Evolutionary conservation across 2,888 invertebrate species (phyloP).

Genomic region (Callinectes sapidus): DNA sequence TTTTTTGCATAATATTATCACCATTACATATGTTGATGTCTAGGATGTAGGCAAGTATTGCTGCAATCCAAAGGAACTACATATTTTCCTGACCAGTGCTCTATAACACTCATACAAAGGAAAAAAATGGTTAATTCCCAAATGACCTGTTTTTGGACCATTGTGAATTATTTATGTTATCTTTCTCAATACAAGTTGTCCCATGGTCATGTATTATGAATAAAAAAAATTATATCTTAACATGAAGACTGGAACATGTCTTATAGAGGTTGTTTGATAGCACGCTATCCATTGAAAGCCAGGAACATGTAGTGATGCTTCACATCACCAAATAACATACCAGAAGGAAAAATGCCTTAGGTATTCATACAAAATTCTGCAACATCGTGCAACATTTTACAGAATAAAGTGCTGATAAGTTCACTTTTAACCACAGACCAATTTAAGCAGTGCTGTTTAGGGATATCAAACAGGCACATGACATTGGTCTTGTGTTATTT

Average conservation of each 20-base stretch:
- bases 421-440: neutral
- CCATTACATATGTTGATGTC: neutral
- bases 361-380: neutral
- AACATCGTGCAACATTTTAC: neutral
- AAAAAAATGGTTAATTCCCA: neutral
- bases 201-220: too few species aligned
- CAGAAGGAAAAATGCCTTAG: neutral
- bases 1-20: neutral
- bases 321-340: neutral
- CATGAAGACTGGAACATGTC: neutral
- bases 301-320: neutral
- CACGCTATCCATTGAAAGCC: neutral
- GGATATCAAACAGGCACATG: neutral
- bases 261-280: neutral
- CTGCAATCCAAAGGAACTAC: neutral
- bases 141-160: neutral
- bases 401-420: neutral
- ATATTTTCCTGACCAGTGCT: neutral
- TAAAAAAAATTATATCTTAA: neutral
- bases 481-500: neutral
- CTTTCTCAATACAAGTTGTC: too few species aligned
- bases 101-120: neutral
- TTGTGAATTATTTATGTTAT: neutral
- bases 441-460: neutral
- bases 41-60: neutral